Conservation (phyloP, 2,113 vertebrate genomes). For the Alces alces region DNA sequence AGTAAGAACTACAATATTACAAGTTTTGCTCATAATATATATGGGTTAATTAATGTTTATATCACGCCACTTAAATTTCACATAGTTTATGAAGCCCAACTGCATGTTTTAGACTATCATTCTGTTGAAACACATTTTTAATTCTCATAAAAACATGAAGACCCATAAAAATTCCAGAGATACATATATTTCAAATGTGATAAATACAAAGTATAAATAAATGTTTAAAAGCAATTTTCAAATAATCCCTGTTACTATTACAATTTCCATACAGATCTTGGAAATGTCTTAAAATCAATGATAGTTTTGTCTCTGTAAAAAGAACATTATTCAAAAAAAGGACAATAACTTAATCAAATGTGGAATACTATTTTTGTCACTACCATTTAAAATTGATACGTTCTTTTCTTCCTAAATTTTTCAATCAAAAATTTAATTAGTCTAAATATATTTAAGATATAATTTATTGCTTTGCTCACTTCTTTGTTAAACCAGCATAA, state of each 20-base stretch:
- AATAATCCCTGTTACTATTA: neutral
- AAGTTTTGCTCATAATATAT: neutral
- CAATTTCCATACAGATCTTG: neutral
- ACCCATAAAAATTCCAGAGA: neutral
- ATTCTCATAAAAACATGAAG: neutral
- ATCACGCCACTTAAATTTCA: neutral
- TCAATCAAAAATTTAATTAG: conserved; percentile 21
- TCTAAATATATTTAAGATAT: neutral
- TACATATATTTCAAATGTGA: neutral
- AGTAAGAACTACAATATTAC: neutral
- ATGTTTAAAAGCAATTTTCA: neutral
- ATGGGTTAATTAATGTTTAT: neutral
- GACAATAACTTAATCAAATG: conserved; percentile 4
- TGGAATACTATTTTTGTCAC: neutral
- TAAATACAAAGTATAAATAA: neutral
- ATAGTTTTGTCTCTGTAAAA: conserved; percentile 14
- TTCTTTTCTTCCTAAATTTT: conserved; percentile 1
- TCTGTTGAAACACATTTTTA: neutral
- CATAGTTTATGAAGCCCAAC: neutral
- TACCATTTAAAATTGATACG: neutral
- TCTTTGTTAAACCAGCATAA: neutral
- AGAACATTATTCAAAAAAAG: neutral
- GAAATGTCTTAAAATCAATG: neutral
- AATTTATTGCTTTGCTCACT: conserved; percentile 17
- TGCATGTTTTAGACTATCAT: neutral